Evolutionary conservation across 37 sponge, comb jelly and placozoan genomes (phyloP).

Genomic region (Oopsacas minuta): DNA sequence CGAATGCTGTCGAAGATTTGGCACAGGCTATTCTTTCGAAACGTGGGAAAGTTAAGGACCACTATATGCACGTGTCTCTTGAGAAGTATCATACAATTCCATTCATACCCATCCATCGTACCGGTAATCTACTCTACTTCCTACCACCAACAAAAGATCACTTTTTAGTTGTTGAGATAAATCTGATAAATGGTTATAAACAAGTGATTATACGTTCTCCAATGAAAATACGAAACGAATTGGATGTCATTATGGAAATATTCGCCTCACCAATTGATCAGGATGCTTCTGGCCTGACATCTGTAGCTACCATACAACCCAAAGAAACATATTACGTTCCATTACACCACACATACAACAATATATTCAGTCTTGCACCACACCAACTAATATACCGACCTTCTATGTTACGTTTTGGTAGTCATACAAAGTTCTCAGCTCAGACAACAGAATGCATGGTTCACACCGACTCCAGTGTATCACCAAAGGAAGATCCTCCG

Average conservation of each 20-base stretch:
- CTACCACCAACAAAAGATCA: background rate
- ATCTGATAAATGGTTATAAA: background rate
- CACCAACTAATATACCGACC: background rate
- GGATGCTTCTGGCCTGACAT: background rate
- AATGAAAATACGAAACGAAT: background rate
- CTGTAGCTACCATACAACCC: conserved; percentile 22
- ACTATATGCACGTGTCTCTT: background rate
- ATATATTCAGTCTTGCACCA: conserved; percentile 26
- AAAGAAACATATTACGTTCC: conserved; percentile 32
- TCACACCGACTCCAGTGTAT: background rate
- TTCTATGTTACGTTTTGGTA: background rate
- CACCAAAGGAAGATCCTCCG: background rate
- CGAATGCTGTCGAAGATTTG: background rate
- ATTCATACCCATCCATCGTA: background rate
- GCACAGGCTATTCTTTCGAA: background rate
- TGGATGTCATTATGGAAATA: background rate
- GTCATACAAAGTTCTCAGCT: background rate
- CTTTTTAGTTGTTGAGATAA: background rate
- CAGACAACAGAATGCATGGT: background rate
- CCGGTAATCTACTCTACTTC: background rate
- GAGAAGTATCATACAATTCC: background rate
- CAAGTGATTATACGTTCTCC: background rate
- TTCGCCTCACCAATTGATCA: background rate
- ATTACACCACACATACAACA: conserved; percentile 2
- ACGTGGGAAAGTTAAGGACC: background rate